These are phyloP conservation scores for Cettia cetti DNA, from an alignment of 2,113 vertebrate species.

Conservation along the genomic window DNA sequence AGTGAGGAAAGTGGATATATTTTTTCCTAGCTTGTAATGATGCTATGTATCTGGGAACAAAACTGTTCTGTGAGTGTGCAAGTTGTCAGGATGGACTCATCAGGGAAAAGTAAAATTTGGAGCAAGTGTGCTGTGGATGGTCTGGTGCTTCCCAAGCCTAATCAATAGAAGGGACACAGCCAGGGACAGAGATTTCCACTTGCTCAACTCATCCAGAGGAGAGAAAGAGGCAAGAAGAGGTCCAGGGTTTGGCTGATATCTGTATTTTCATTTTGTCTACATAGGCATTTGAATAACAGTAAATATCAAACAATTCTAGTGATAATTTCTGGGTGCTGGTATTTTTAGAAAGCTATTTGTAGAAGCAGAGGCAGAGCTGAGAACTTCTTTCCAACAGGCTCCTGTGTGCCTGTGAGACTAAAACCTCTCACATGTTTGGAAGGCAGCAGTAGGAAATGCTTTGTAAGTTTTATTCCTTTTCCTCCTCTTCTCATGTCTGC, in stretches of 20 bases:
- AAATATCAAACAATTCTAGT: background rate
- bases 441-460: background rate
- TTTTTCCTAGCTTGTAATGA: background rate
- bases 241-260: background rate
- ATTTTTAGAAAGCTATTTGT: constrained; percentile 40
- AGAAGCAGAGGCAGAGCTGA: constrained; percentile 2
- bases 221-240: background rate
- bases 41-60: background rate
- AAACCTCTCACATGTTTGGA: background rate
- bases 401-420: background rate
- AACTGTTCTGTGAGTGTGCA: background rate
- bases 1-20: background rate
- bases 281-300: background rate
- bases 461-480: background rate
- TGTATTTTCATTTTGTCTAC: background rate
- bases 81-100: background rate
- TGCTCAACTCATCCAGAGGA: background rate
- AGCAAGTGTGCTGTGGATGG: background rate
- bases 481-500: background rate
- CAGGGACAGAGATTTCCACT: background rate
- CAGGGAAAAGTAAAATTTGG: background rate
- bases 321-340: background rate
- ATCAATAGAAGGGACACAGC: background rate
- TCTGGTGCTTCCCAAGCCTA: background rate
- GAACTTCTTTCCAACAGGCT: background rate